Evolutionary conservation across 2,113 vertebrate genomes (phyloP), one percentile per base, ranked within the genome.

Genomic region (Aldabrachelys gigantea): DNA sequence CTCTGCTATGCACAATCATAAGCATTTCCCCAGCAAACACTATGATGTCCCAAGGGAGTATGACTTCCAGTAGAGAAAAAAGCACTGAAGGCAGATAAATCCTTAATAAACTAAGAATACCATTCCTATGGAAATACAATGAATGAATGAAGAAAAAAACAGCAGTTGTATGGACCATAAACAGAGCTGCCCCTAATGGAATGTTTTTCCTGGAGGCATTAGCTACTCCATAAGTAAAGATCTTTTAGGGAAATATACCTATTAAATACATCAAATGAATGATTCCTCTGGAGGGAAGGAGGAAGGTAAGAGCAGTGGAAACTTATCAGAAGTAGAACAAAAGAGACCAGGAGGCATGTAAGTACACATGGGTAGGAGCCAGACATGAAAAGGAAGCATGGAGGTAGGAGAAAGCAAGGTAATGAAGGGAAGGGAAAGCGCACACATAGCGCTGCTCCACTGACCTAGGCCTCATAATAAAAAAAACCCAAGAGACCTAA

Each of bases 61-160:
- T 78, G 24, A 82, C 59, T 87, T 92, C 11, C 38, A 85, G 5
- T 38, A 57, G 1, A 1, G 0, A 44, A 57, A 35, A 91, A 92
- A 57, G 0, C 0, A 1, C 2, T 5, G 82, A 5, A n/a, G 44
- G 35, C 24, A 79, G 53, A 79, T 79, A 87, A 78, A 56, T 57
- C 29, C 2, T 21, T n/a, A 78, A 56, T 44, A 76, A 86, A 57
- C 8, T 11, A 79, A 78, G 53, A 79, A 54, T 47, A 13, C 72
- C 31, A n/a, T 25, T 47, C 35, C 79, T 57, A 87, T 79, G 41
- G 29, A 79, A 87, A 56, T 52, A 9, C 25, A 24, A 69, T 24
- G 12, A 47, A 19, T 72, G 27, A 85, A 65, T 5, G 38, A 53
- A 2, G 75, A 41, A 85, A 92, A 91, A 11, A 0, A 8, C 5